These are phyloP conservation scores for Drosophila littoralis DNA, from an alignment of 1,140 invertebrate genomes.

Conservation along the genomic window DNA sequence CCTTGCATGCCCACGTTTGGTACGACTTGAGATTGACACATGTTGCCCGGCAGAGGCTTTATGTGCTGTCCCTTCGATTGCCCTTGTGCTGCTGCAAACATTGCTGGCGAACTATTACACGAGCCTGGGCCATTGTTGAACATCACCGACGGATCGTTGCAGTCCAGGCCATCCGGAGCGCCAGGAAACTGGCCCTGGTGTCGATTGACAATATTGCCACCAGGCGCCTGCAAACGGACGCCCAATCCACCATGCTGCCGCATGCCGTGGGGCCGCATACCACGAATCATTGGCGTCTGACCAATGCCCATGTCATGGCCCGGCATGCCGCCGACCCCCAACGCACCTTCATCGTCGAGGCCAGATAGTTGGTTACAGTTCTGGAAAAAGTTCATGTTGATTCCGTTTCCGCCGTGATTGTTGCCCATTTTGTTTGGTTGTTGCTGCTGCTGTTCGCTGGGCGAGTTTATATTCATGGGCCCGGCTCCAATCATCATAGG, in stretches of 20 bases:
- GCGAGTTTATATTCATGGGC: constrained; percentile 39
- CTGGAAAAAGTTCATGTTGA: constrained; percentile 82
- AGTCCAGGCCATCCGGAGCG: constrained; percentile 60
- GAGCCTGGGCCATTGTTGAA: constrained; percentile 46
- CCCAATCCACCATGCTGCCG: constrained; percentile 55
- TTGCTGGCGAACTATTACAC: constrained; percentile 18
- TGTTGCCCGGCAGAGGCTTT: constrained; percentile 47
- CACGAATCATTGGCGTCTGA: constrained; percentile 74
- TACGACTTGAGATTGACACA: constrained; percentile 45
- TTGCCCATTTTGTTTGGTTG: constrained; percentile 59
- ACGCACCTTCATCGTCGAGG: constrained; percentile 58
- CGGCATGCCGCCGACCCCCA: constrained; percentile 68
- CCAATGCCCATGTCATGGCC: constrained; percentile 86
- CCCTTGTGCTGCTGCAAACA: constrained; percentile 47
- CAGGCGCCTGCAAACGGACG: constrained; percentile 55
- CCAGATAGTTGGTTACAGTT: constrained; percentile 84
- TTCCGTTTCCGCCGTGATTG: constrained; percentile 45
- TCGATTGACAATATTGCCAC: constrained; percentile 34
- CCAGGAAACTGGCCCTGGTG: constrained; percentile 58
- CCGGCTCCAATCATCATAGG: constrained; percentile 69
- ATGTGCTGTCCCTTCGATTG: constrained; percentile 52
- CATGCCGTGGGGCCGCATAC: constrained; percentile 69
- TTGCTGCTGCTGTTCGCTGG: constrained; percentile 31
- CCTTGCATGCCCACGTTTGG: constrained; percentile 85
- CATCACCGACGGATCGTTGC: constrained; percentile 50